phyloP scores from a whole-genome alignment of 2,888 invertebrate species.

The Drosophila mimetica region DNA sequence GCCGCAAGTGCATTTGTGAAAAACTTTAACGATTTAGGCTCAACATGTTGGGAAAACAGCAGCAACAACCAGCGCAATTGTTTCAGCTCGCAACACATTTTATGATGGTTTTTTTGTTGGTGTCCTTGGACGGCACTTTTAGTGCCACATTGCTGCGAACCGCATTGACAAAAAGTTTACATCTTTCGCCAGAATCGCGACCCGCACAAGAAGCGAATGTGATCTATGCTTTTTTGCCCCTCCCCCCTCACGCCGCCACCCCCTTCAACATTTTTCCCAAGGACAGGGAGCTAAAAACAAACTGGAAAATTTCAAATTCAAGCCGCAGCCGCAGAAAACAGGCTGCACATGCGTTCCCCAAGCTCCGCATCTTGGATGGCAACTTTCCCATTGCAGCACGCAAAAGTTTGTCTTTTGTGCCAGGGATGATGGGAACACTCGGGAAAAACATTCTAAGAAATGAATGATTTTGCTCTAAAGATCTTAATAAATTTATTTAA shows the following conservation, averaged over 20 bases:
- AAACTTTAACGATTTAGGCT: constrained; percentile 83
- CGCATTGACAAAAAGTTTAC: constrained; percentile 69
- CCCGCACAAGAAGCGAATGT: constrained; percentile 60
- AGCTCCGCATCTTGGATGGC: constrained; percentile 41
- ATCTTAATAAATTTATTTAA: neutral
- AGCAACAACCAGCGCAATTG: constrained; percentile 61
- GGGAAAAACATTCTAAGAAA: constrained; percentile 15
- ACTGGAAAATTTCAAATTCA: constrained; percentile 76
- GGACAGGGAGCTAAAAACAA: constrained; percentile 53
- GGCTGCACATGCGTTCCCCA: constrained; percentile 69
- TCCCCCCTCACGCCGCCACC: constrained; percentile 1
- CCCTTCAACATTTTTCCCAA: constrained; percentile 18
- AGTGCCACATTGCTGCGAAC: constrained; percentile 49
- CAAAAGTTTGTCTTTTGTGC: constrained; percentile 72
- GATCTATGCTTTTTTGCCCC: constrained; percentile 66
- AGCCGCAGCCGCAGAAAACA: constrained; percentile 66
- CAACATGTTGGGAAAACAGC: constrained; percentile 74
- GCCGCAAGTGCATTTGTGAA: constrained; percentile 75
- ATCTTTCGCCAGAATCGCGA: constrained; percentile 58
- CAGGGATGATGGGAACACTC: constrained; percentile 23
- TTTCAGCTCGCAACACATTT: constrained; percentile 73
- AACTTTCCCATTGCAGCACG: constrained; percentile 57
- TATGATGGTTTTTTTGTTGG: constrained; percentile 54
- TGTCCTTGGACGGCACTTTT: constrained; percentile 72
- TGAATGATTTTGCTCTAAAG: neutral